Percentiles rank a stretch among this genome's conserved stretches.
phyloP scores from a whole-genome alignment of 2,888 invertebrate genomes.

The Pollenia griseotomentosa region DNA sequence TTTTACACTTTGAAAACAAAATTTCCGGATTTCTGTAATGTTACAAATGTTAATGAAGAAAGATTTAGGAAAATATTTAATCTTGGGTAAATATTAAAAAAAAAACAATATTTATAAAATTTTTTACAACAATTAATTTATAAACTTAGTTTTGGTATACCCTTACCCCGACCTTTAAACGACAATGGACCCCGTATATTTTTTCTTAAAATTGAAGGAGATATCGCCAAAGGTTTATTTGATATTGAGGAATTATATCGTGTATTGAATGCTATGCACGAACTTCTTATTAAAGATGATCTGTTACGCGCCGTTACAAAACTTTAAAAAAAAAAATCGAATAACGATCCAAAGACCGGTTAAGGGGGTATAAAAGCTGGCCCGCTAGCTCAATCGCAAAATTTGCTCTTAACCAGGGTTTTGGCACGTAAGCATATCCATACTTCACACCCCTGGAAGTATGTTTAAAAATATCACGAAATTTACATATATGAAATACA shows the following conservation, averaged over 20 bases:
- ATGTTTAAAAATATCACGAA: too few species aligned
- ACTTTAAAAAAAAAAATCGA: too few species aligned
- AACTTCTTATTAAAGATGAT: conserved; percentile 86
- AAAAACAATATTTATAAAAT: neutral
- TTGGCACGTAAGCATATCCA: too few species aligned
- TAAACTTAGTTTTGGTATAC: conserved; percentile 78
- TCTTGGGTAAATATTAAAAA: conserved; percentile 76
- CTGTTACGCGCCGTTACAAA: too few species aligned
- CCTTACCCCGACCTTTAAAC: conserved; percentile 81
- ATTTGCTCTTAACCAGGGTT: too few species aligned
- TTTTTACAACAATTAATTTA: neutral
- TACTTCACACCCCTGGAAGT: too few species aligned
- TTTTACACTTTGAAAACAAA: conserved; percentile 85
- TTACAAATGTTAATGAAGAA: conserved; percentile 76
- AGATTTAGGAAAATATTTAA: conserved; percentile 77
- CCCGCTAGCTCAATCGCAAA: too few species aligned
- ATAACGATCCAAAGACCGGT: too few species aligned
- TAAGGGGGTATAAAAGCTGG: too few species aligned
- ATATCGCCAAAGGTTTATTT: conserved; percentile 85
- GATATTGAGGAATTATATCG: conserved; percentile 85
- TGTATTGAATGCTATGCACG: conserved; percentile 85
- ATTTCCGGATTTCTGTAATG: conserved; percentile 85
- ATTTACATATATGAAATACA: too few species aligned
- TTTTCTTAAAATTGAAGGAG: conserved; percentile 84
- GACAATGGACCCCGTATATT: conserved; percentile 85